Percentiles rank a stretch among this genome's conserved stretches.
phyloP scores from a whole-genome alignment of 2,888 invertebrate species.

The Candidula unifasciata region DNA sequence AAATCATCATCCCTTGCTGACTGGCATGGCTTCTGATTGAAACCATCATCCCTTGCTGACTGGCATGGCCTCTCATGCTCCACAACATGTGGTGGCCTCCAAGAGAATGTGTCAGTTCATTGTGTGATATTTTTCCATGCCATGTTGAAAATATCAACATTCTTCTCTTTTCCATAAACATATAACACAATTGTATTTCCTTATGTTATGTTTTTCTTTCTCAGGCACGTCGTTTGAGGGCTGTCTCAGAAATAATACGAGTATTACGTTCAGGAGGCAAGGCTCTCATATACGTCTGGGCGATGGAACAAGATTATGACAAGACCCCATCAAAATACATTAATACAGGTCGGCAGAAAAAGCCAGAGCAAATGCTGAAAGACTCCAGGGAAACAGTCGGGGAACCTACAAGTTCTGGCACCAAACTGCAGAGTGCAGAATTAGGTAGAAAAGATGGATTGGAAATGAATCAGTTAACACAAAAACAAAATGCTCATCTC shows the following conservation, averaged over 20 bases:
- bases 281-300: slow-evolving; percentile 96
- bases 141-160: too few species aligned
- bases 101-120: too few species aligned
- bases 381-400: neutral
- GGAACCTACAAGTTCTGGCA: neutral
- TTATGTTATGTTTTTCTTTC: slow-evolving; percentile 54
- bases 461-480: neutral
- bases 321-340: slow-evolving; percentile 84
- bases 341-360: slow-evolving; percentile 73
- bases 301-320: slow-evolving; percentile 87
- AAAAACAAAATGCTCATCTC: neutral
- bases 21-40: too few species aligned
- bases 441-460: neutral
- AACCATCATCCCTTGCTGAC: too few species aligned
- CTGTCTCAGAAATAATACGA: slow-evolving; percentile 87
- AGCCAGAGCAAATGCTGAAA: neutral
- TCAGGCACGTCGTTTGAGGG: slow-evolving; percentile 85
- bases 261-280: slow-evolving; percentile 85
- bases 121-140: too few species aligned
- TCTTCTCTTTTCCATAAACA: too few species aligned
- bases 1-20: too few species aligned
- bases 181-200: neutral
- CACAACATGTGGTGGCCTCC: too few species aligned
- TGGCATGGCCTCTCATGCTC: too few species aligned
- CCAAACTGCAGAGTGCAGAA: neutral